These are phyloP conservation scores for Horisme vitalbata DNA, from an alignment of 2,888 invertebrate species.

Conservation along the genomic window DNA sequence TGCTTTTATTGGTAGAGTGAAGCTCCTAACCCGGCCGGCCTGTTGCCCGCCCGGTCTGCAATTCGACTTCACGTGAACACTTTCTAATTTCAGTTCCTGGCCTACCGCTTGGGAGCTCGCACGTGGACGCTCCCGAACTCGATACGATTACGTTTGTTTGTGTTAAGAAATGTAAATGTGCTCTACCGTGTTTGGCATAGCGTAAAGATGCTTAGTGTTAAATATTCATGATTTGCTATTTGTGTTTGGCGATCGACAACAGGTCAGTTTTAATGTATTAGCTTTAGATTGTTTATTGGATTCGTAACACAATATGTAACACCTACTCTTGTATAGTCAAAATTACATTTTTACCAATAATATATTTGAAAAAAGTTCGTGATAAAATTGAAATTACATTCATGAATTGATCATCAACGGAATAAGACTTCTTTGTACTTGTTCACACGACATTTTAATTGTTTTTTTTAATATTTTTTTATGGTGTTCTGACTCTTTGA, in stretches of 20 bases:
- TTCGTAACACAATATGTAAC: neutral
- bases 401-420: no score
- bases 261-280: slow-evolving; percentile 60
- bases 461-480: no score
- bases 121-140: slow-evolving; percentile 20
- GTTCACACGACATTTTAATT: no score
- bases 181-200: slow-evolving; percentile 43
- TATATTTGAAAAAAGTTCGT: no score
- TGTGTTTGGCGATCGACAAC: slow-evolving; percentile 52
- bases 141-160: slow-evolving; percentile 22
- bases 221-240: slow-evolving; percentile 54
- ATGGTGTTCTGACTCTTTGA: no score
- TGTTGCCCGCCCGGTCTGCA: slow-evolving; percentile 51
- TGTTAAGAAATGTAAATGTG: slow-evolving; percentile 46
- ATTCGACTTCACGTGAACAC: slow-evolving; percentile 35
- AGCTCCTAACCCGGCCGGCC: slow-evolving; percentile 49
- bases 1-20: slow-evolving; percentile 44
- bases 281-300: slow-evolving; percentile 23
- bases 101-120: slow-evolving; percentile 34
- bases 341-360: no score
- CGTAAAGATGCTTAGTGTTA: slow-evolving; percentile 51
- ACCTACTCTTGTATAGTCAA: no score
- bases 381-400: no score
- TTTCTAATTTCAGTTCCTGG: slow-evolving; percentile 38
- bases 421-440: no score